These are phyloP conservation scores for Schlechtendalia chinensis DNA, from an alignment of 1,140 invertebrate genomes.

Conservation along the genomic window DNA sequence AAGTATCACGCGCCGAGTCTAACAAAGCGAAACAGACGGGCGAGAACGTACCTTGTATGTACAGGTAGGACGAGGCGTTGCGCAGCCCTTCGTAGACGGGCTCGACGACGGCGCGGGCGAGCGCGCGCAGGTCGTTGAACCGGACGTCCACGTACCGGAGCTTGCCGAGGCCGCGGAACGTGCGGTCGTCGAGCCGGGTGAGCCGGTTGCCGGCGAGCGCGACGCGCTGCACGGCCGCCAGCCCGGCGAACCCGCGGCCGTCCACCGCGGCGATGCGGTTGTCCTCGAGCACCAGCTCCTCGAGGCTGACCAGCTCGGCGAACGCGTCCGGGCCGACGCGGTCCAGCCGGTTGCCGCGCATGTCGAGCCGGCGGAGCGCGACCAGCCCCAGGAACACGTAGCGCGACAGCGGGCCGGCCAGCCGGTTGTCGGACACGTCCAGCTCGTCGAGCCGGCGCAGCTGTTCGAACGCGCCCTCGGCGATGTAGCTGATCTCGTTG, in stretches of 20 bases:
- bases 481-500: slow-evolving; percentile 72
- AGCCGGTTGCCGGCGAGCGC: slow-evolving; percentile 72
- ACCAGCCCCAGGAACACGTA: slow-evolving; percentile 70
- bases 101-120: slow-evolving; percentile 69
- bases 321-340: slow-evolving; percentile 74
- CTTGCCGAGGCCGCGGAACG: slow-evolving; percentile 65
- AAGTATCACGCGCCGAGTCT: too few species aligned
- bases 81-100: slow-evolving; percentile 74
- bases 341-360: slow-evolving; percentile 68
- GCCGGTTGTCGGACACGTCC: slow-evolving; percentile 69
- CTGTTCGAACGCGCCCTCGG: slow-evolving; percentile 69
- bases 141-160: slow-evolving; percentile 70
- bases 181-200: slow-evolving; percentile 63
- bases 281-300: slow-evolving; percentile 69
- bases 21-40: too few species aligned
- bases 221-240: slow-evolving; percentile 67
- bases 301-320: slow-evolving; percentile 68
- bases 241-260: slow-evolving; percentile 68
- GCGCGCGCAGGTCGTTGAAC: slow-evolving; percentile 69
- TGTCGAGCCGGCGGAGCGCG: slow-evolving; percentile 65
- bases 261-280: slow-evolving; percentile 70
- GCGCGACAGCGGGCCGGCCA: slow-evolving; percentile 64
- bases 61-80: slow-evolving; percentile 68
- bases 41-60: slow-evolving; percentile 76
- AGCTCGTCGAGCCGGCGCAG: slow-evolving; percentile 66